phyloP scores from a whole-genome alignment of 2,888 invertebrate species.

The Lasius platythorax region DNA sequence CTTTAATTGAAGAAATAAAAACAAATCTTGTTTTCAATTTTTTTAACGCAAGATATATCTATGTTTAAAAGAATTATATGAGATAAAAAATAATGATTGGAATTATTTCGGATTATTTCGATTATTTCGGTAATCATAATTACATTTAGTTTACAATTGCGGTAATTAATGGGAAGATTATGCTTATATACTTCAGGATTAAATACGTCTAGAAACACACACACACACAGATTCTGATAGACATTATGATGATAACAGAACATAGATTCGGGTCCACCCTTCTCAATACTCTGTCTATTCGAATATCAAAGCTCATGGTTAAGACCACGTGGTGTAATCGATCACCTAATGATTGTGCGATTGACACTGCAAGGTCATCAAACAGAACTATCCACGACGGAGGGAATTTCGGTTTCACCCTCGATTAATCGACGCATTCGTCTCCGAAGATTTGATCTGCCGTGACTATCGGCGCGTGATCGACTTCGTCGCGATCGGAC shows the following conservation, averaged over 20 bases:
- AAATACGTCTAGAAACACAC: not conserved
- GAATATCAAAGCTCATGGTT: not conserved
- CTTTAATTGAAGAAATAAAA: not conserved
- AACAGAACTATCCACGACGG: not conserved
- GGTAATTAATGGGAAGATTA: not conserved
- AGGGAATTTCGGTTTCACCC: constrained; percentile 43
- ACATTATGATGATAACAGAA: not conserved
- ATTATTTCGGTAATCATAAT: not conserved
- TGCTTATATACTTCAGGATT: not conserved
- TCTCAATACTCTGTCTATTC: not conserved
- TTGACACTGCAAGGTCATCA: constrained; percentile 37
- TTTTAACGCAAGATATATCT: not conserved
- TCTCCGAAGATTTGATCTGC: constrained; percentile 37
- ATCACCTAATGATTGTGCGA: constrained; percentile 38
- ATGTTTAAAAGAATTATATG: not conserved
- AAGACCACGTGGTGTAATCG: constrained; percentile 28
- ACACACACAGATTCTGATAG: not conserved
- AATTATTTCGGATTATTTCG: not conserved
- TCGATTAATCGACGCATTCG: constrained; percentile 42
- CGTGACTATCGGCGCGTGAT: not conserved
- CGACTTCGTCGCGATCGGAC: not conserved
- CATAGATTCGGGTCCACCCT: not conserved
- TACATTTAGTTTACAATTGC: not conserved
- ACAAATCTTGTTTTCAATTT: not conserved
- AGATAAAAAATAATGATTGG: not conserved